phyloP scores from a whole-genome alignment of 64 coral and sea anemone genomes.

The Actinia equina region DNA sequence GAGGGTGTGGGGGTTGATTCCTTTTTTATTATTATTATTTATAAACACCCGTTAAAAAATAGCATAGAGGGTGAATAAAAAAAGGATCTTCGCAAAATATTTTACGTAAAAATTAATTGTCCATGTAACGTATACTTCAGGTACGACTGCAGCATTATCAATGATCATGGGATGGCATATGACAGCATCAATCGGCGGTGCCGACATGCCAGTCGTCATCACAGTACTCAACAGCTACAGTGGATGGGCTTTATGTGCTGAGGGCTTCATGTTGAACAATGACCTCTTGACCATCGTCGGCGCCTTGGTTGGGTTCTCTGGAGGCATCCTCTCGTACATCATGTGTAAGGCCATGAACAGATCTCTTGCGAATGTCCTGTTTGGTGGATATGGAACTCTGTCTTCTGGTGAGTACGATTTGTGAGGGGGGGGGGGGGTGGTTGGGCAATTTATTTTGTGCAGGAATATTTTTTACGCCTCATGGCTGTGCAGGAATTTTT shows the following conservation, averaged over 20 bases:
- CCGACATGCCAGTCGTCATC: slow-evolving; percentile 98
- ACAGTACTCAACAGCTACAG: slow-evolving; percentile 98
- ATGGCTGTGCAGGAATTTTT: no score
- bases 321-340: slow-evolving; percentile 98
- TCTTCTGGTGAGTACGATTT: slow-evolving; percentile 76
- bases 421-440: no score
- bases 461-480: no score
- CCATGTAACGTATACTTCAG: background rate
- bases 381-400: slow-evolving; percentile 95
- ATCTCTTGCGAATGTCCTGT: slow-evolving; percentile 85
- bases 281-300: slow-evolving; percentile 97
- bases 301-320: slow-evolving; percentile 96
- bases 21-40: no score
- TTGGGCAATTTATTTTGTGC: no score
- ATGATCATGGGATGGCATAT: slow-evolving; percentile 98
- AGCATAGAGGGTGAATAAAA: no score
- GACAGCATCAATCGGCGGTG: slow-evolving; percentile 96
- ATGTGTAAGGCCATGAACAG: slow-evolving; percentile 99
- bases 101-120: no score
- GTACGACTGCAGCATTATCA: slow-evolving; percentile 76
- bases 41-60: no score
- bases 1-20: no score
- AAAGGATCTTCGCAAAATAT: no score
- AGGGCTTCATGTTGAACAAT: slow-evolving; percentile 99
- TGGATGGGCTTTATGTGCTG: slow-evolving; percentile 98